phyloP scores from a whole-genome alignment of 2,113 vertebrate genomes.

The Istiophorus platypterus region DNA sequence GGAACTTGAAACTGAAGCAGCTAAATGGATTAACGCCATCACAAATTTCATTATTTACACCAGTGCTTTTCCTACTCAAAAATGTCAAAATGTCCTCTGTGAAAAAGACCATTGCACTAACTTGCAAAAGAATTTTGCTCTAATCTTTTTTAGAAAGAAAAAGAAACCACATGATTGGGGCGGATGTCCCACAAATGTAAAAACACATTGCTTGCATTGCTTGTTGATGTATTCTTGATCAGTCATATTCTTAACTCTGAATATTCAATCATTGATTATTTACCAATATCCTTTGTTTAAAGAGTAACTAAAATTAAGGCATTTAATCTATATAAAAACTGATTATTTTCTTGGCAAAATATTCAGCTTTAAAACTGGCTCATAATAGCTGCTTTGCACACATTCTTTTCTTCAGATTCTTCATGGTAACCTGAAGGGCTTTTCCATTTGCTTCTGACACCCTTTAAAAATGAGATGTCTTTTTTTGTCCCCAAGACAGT shows the following conservation, averaged over 20 bases:
- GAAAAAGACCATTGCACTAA: background rate
- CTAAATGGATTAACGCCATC: background rate
- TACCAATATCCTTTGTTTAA: background rate
- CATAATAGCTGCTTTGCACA: conserved; percentile 7
- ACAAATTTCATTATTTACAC: background rate
- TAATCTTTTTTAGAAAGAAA: background rate
- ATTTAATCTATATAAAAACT: background rate
- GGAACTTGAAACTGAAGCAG: conserved; percentile 1
- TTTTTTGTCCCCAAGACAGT: conserved; percentile 55
- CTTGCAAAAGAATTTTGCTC: background rate
- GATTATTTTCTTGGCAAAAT: background rate
- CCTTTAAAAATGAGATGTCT: conserved; percentile 56
- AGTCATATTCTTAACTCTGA: background rate
- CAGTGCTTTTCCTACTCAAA: background rate
- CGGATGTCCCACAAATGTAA: background rate
- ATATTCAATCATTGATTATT: background rate
- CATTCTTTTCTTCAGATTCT: conserved; percentile 2
- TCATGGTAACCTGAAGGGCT: conserved; percentile 38
- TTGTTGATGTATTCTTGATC: background rate
- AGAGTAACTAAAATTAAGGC: background rate
- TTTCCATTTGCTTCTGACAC: conserved; percentile 55
- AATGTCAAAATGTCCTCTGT: too few species aligned
- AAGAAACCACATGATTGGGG: background rate
- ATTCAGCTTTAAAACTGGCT: background rate
- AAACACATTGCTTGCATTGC: background rate